Percentiles rank a stretch among this genome's conserved stretches.
Conservation (phyloP, 2,113 vertebrate species). For the Actinemys pallida region DNA sequence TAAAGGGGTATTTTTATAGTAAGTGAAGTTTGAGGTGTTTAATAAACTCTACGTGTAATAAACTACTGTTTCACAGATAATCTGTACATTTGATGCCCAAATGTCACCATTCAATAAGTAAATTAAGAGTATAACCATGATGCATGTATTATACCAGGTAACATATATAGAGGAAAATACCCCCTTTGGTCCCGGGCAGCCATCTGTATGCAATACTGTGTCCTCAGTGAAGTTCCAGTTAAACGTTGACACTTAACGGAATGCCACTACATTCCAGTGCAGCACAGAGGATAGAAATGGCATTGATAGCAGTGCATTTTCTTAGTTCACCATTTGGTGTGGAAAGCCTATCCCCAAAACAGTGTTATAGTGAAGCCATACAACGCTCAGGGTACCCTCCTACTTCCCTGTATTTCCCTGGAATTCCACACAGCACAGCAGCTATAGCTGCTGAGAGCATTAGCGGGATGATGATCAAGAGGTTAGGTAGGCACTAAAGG, state of each 20-base stretch:
- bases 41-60: background rate
- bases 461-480: background rate
- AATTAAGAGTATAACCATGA: background rate
- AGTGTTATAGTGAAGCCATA: background rate
- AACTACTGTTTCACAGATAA: background rate
- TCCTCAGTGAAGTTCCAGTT: background rate
- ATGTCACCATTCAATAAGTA: background rate
- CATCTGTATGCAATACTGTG: background rate
- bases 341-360: background rate
- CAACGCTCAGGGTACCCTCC: background rate
- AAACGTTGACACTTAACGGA: background rate
- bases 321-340: background rate
- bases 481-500: background rate
- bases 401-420: background rate
- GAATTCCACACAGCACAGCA: background rate
- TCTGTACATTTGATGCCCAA: background rate
- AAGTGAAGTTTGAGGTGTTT: background rate
- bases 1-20: background rate
- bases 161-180: background rate
- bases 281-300: background rate
- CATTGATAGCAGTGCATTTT: background rate
- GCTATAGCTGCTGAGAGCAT: background rate
- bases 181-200: no score
- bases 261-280: background rate
- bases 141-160: background rate